Conservation (phyloP, 2,888 invertebrate genomes). For the Minunthozetes semirufus region DNA sequence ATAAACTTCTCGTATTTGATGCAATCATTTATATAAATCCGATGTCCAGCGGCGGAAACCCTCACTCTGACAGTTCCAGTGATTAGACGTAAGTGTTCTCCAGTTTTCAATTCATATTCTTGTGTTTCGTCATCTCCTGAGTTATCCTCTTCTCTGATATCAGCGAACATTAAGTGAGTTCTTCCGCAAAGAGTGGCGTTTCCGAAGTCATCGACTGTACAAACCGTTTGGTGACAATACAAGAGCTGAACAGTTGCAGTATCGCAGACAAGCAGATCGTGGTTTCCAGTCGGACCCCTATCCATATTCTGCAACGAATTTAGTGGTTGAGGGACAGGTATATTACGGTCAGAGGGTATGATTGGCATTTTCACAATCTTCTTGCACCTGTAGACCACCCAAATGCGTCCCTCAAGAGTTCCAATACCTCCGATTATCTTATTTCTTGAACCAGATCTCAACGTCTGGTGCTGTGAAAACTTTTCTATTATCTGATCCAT, state of each 20-base stretch:
- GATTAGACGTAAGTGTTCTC: background rate
- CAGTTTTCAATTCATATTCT: background rate
- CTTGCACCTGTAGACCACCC: background rate
- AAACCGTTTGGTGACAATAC: slow-evolving; percentile 2
- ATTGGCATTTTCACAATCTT: background rate
- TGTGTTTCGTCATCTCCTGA: background rate
- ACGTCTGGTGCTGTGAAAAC: background rate
- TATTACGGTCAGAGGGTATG: background rate
- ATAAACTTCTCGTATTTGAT: background rate
- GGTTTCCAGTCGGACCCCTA: slow-evolving; percentile 7
- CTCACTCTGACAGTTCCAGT: background rate
- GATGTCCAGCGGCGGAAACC: background rate
- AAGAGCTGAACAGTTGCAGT: background rate
- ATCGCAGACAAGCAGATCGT: background rate
- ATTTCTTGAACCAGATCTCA: background rate
- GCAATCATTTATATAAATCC: background rate
- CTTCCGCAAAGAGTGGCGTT: background rate
- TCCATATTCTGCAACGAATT: background rate
- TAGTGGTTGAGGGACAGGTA: background rate
- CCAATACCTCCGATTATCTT: background rate
- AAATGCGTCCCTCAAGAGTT: slow-evolving; percentile 1
- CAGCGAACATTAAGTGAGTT: background rate
- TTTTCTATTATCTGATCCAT: background rate
- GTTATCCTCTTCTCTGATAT: background rate
- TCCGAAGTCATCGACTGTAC: background rate